Evolutionary conservation across 2,113 vertebrate species (phyloP).

Genomic region (Bufo gargarizans): DNA sequence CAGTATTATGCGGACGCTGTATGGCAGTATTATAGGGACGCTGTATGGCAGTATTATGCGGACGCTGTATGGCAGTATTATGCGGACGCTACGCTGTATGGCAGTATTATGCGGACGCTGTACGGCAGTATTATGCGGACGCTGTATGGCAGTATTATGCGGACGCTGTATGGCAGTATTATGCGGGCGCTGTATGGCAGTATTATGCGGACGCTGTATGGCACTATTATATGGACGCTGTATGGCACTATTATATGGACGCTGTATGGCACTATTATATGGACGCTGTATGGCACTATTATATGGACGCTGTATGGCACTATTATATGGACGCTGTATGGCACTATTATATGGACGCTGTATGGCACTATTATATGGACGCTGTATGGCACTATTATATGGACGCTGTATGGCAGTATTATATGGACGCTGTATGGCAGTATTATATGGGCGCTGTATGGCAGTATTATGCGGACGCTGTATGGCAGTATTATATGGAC

Average conservation of each 20-base stretch:
- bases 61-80: neutral
- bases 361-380: too few species aligned
- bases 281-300: neutral
- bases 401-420: too few species aligned
- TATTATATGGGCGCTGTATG: too few species aligned
- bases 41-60: neutral
- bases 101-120: neutral
- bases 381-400: too few species aligned
- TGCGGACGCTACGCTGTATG: neutral
- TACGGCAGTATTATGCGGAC: neutral
- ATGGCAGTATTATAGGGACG: neutral
- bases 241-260: neutral
- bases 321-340: neutral
- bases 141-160: neutral
- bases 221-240: neutral
- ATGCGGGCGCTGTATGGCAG: neutral
- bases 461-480: too few species aligned
- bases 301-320: neutral
- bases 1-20: neutral
- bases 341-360: too few species aligned
- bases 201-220: neutral
- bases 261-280: neutral
- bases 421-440: too few species aligned
- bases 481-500: too few species aligned
- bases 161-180: neutral